Base-by-base conservation (phyloP, 1,140 invertebrate species). In the Diabrotica undecimpunctata region DNA sequence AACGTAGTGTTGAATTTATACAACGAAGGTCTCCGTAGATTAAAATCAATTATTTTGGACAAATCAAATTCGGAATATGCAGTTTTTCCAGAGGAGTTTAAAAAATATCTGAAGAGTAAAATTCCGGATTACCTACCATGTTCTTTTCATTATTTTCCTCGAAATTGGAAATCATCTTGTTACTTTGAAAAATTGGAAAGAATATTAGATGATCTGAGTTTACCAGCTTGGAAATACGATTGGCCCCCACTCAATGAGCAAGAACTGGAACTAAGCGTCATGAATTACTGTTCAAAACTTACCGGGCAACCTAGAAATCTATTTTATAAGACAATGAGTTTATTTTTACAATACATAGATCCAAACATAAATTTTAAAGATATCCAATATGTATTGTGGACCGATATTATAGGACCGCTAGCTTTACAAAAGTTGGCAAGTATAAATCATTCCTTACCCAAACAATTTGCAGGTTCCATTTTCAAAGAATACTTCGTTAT, bases 21-120 rank as follows among this genome's bases (percentile, higher is more conserved):
- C 67, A 90, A 90, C 72, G 81, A 85, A 69, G 85, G 84, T 41
- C 81, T 90, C 5, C 78, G 79, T 56, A 84, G 84, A 67, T 72
- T 90, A 13, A 83, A 80, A n/a, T 73, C 83, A 36, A 83, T 90
- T 51, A 75, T 85, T n/a, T 79, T 84, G 14, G 81, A 88, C 78
- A n/a, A n/a, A n/a, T 72, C 82, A 50, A 74, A 72, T 0, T 65
- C 77, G 7, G 71, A 79, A 38, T 81, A 80, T 51, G 79, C 80
- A 0, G 76, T 79, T 67, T 84, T 87, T 67, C 80, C 85, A 0
- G 66, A 78, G 0, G 83, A 85, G 46, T 80, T 87, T 39, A 79
- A 78, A 35, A 68, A 74, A 11, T 83, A 81, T 67, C 71, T 86
- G 5, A 70, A 72, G 4, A 73, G 70, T 9, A 56, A 72, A 67